These are phyloP conservation scores for Tryphoninae sp. DNA, from an alignment of 2,888 invertebrate species.

Conservation along the genomic window DNA sequence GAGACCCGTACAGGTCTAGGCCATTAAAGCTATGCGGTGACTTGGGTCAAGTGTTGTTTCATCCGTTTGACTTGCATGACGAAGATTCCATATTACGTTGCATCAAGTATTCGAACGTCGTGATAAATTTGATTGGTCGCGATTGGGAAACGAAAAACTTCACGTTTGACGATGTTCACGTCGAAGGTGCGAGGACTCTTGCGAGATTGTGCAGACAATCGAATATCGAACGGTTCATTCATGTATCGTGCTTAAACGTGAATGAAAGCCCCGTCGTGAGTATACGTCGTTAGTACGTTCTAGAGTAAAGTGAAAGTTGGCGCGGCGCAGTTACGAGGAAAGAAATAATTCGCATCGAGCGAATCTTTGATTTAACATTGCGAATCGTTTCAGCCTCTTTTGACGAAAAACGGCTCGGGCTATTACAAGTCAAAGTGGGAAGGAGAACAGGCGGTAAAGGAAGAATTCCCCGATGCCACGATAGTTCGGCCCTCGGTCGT, in stretches of 20 bases:
- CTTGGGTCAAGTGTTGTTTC: slow-evolving; percentile 96
- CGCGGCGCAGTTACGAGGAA: too few species aligned
- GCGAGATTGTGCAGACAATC: slow-evolving; percentile 88
- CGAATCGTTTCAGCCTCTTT: slow-evolving; percentile 81
- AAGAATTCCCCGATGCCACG: slow-evolving; percentile 97
- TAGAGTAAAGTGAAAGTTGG: too few species aligned
- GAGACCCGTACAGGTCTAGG: slow-evolving; percentile 90
- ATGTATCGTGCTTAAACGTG: slow-evolving; percentile 94
- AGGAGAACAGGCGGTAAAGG: slow-evolving; percentile 95
- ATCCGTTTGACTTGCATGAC: slow-evolving; percentile 92
- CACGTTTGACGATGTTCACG: slow-evolving; percentile 92
- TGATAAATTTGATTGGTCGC: slow-evolving; percentile 95
- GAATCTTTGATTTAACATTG: not conserved
- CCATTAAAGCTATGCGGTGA: slow-evolving; percentile 94
- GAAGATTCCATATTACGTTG: slow-evolving; percentile 92
- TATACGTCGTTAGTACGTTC: not conserved
- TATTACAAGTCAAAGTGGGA: slow-evolving; percentile 90
- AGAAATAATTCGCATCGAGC: not conserved
- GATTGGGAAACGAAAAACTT: slow-evolving; percentile 97
- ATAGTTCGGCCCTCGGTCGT: slow-evolving; percentile 96
- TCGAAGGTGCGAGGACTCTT: slow-evolving; percentile 90
- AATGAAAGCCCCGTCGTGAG: slow-evolving; percentile 85
- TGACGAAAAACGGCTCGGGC: slow-evolving; percentile 88
- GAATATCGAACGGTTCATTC: slow-evolving; percentile 96
- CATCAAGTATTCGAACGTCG: slow-evolving; percentile 97